phyloP scores from a whole-genome alignment of 1,140 invertebrate species.

The Penaeus vannamei region DNA sequence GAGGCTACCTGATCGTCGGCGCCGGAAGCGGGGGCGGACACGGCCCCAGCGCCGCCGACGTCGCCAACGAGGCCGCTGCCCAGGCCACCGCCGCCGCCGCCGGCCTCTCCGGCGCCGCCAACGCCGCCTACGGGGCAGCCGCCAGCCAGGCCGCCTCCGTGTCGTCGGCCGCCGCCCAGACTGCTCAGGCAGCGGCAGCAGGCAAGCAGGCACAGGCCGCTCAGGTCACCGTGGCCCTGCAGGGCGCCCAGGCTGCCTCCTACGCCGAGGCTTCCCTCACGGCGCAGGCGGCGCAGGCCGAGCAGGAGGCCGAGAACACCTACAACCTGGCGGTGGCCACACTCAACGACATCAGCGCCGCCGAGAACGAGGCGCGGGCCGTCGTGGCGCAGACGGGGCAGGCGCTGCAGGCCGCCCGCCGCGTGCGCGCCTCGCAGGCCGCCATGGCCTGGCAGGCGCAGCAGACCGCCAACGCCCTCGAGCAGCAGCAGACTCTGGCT shows the following conservation, averaged over 20 bases:
- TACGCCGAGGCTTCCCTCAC: constrained; percentile 24
- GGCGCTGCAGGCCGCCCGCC: constrained; percentile 39
- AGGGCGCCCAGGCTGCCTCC: constrained; percentile 22
- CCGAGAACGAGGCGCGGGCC: constrained; percentile 55
- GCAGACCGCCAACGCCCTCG: constrained; percentile 38
- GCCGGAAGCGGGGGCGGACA: constrained; percentile 16
- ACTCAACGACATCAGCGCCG: constrained; percentile 54
- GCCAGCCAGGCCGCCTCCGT: constrained; percentile 29
- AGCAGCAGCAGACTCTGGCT: constrained; percentile 42
- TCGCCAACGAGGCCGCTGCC: constrained; percentile 26
- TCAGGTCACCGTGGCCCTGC: constrained; percentile 17
- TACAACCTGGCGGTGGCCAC: constrained; percentile 36
- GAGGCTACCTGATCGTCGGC: constrained; percentile 47
- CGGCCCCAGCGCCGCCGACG: constrained; percentile 29
- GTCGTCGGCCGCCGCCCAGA: constrained; percentile 31
- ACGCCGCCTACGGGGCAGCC: constrained; percentile 38
- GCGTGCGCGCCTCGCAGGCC: constrained; percentile 16
- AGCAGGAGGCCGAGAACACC: constrained; percentile 23
- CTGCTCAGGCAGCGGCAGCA: constrained; percentile 26
- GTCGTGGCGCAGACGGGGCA: constrained; percentile 44
- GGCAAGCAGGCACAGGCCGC: constrained; percentile 37
- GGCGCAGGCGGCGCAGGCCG: constrained; percentile 8
- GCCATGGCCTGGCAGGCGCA: constrained; percentile 53
- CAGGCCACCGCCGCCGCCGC: constrained; percentile 27
- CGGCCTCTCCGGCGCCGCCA: constrained; percentile 31